These are phyloP conservation scores for Tringa solitaria DNA, from an alignment of 2,113 vertebrate genomes.

Conservation along the genomic window DNA sequence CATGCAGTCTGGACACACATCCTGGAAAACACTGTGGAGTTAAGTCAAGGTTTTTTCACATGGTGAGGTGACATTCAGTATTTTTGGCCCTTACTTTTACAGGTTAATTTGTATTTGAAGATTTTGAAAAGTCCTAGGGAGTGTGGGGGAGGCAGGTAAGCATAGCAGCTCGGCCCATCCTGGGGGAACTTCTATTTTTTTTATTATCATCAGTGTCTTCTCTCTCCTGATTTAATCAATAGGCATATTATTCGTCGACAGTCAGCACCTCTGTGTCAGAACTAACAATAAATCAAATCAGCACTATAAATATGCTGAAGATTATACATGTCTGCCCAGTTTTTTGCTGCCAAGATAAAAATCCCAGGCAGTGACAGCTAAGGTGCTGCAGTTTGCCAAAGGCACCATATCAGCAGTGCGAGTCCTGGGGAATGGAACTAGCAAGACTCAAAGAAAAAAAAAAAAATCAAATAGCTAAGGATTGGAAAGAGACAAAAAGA, in stretches of 20 bases:
- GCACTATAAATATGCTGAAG: neutral
- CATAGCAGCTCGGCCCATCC: neutral
- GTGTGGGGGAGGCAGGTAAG: neutral
- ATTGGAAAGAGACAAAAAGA: neutral
- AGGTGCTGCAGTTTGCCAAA: neutral
- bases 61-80: neutral
- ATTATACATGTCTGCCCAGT: neutral
- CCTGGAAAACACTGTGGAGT: rapidly evolving
- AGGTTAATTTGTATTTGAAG: neutral
- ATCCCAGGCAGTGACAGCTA: neutral
- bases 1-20: rapidly evolving
- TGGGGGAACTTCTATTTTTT: neutral
- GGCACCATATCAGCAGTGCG: rapidly evolving
- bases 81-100: neutral
- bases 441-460: neutral
- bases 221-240: neutral
- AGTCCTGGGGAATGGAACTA: neutral
- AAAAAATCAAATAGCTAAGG: neutral
- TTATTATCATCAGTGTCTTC: neutral
- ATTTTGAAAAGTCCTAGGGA: neutral
- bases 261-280: neutral
- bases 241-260: neutral
- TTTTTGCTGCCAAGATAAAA: neutral
- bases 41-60: rapidly evolving
- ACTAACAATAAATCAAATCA: neutral